phyloP scores from a whole-genome alignment of 2,113 vertebrate genomes.

The Narcine bancroftii region DNA sequence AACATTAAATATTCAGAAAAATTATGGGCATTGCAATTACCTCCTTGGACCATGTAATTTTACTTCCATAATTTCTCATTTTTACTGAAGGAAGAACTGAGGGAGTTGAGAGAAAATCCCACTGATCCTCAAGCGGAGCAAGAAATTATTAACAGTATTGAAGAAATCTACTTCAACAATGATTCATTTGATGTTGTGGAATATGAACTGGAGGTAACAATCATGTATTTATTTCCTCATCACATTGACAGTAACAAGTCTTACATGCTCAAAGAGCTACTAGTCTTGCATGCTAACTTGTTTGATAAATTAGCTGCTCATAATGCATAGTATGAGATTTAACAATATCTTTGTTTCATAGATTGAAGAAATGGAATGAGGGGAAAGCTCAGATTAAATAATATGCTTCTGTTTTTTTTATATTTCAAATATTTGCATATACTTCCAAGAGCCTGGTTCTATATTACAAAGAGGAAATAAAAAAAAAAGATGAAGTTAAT shows the following conservation, averaged over 20 bases:
- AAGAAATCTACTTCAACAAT: slow-evolving; percentile 87
- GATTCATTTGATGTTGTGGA: slow-evolving; percentile 94
- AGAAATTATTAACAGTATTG: slow-evolving; percentile 91
- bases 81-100: slow-evolving; percentile 75
- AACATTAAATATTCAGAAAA: neutral
- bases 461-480: slow-evolving; percentile 2
- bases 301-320: slow-evolving; percentile 58
- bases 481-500: neutral
- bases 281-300: too few species aligned
- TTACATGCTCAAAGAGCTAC: slow-evolving; percentile 13
- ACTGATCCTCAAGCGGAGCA: slow-evolving; percentile 87
- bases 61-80: slow-evolving; percentile 39
- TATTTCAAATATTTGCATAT: slow-evolving; percentile 48
- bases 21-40: neutral
- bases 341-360: slow-evolving; percentile 48
- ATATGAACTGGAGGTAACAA: slow-evolving; percentile 87
- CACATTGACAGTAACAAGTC: neutral
- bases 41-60: neutral
- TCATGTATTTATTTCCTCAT: neutral
- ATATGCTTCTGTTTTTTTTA: slow-evolving; percentile 43
- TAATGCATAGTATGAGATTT: slow-evolving; percentile 64
- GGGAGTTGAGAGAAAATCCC: slow-evolving; percentile 82
- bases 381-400: slow-evolving; percentile 55
- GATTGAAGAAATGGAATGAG: slow-evolving; percentile 52
- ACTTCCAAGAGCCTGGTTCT: slow-evolving; percentile 31